Evolutionary conservation across 1,140 invertebrate species (phyloP), one percentile per base, ranked within the genome.

Genomic region (Diprion similis): DNA sequence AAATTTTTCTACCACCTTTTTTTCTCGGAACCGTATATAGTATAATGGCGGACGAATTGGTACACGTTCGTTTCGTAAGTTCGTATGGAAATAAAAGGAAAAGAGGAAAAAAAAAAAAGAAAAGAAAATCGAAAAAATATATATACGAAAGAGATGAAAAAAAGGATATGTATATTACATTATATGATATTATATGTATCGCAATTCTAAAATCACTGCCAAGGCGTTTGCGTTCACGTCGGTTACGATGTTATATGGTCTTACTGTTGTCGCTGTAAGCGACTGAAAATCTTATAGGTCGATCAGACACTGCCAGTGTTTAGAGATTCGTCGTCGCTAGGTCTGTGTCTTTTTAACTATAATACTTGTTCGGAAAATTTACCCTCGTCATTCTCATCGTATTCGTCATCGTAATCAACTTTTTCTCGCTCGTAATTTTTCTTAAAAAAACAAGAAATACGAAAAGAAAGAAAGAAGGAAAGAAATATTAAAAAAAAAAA

Each of bases 181-280:
- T n/a, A n/a, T 37, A 59, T 8, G n/a, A 59, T 59, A 59, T 17
- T 17, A 13, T 17, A 59, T 59, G 11, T 59, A 59, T 59, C n/a
- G 82, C 81, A 84, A 83, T 85, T 85, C 77, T 85, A 84, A 81
- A 79, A 84, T 86, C 86, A 87, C 86, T 87, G 85, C 86, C 86
- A 87, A 84, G 78, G 81, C 81, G 82, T 85, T 84, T 80, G 17
- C 80, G 73, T 81, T 75, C 78, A 82, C 79, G 81, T 85, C 78
- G 75, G 78, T 85, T 76, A 75, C 45, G 70, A 76, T 76, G 74
- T 78, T 73, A 59, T n/a, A 59, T 59, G n/a, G 11, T 59, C 11
- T 59, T 59, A 59, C n/a, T 17, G 51, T 9, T 59, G 51, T 59
- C 51, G 51, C 51, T 59, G 0, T 15, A 59, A 59, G 51, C 51